Evolutionary conservation across 2,113 vertebrate species (phyloP), one percentile per base, ranked within the genome.

Genomic region (Sclerurus mexicanus): DNA sequence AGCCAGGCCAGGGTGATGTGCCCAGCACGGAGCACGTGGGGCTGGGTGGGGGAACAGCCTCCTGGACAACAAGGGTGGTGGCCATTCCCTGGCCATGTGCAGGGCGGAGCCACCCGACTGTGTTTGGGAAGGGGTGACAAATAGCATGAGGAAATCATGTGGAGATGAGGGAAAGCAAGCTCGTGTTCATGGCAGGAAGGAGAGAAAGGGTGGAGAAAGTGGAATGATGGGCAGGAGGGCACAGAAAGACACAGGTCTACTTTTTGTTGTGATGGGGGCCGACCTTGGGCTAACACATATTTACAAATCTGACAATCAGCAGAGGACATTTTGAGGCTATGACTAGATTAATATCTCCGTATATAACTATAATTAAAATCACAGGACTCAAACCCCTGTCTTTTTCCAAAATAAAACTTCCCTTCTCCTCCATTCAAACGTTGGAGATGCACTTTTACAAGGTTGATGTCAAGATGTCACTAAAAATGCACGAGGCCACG

Each of bases 81-180:
- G 39, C 92, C 21, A 23, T 80, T 44, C 73, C 88, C 86, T 9
- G 64, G 27, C 52, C 59, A 5, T 22, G 52, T 3, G 31, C 91
- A 90, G 96, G 94, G 93, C n/a, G 69, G 85, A 88, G 96, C 9
- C 67, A 64, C 67, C 5, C 22, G 44, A 53, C 3, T 25, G 42
- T 39, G 68, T 8, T 16, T 75, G 94, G 80, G 77, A 75, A 58
- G 87, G 71, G 93, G 95, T 80, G 90, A 95, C 92, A 96, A 93
- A 96, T 74, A 94, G 90, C 67, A 52, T 19, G 93, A 96, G 95
- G 95, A 97, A 97, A 86, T 94, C 95, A 96, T 88, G 92, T 86
- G 96, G 90, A 84, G 93, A 90, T 31, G 23, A 94, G 90, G 93
- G 96, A 93, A 96, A 97, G 90, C 82, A 56, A 84, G 23, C 60